Evolutionary conservation across 2,797 vertebrate species (phyloP), one percentile per base, ranked within the genome.

Genomic region (Danio kyathit): DNA sequence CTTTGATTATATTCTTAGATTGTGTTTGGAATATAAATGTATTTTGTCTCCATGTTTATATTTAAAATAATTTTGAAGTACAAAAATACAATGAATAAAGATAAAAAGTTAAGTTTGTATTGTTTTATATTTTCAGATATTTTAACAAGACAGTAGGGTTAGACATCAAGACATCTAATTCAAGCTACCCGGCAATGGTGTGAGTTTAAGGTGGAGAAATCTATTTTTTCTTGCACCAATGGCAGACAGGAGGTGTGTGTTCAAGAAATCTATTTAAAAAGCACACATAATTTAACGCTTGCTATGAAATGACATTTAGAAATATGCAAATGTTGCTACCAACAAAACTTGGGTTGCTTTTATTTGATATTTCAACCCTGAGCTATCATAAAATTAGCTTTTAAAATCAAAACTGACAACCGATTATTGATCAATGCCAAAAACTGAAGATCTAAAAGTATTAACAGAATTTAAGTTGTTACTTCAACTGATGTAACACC

Each of bases 1-100:
- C n/a, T n/a, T n/a, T n/a, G n/a, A n/a, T 29, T 29, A 1, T 29
- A 29, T 19, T 49, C 8, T 5, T 49, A 49, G 11, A 65, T 46
- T 65, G 41, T 66, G 46, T 66, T 64, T 64, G 64, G 5, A 46
- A 13, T 66, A 66, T 13, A 65, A 13, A 65, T 46, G 43, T 3
- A 29, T 29, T 59, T 13, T 19, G 10, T 12, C 1, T 21, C 12
- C 2, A 6, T 0, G 19, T 11, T 21, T 59, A 10, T 59, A 29
- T 29, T 59, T 21, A 17, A 57, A 57, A 11, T 4, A 29, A 29
- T 29, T 29, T 9, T 11, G 19, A 9, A 56, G 54, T 57, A 19
- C 5, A 10, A 21, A 19, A 56, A 19, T 19, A 2, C 38, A 10
- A 7, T 41, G 16, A 41, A 41, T 63, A 8, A n/a, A 41, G 14